Evolutionary conservation across 35 echinoderm and acorn worm species (phyloP), one percentile per base, ranked within the genome.

Genomic region (Patiria miniata): DNA sequence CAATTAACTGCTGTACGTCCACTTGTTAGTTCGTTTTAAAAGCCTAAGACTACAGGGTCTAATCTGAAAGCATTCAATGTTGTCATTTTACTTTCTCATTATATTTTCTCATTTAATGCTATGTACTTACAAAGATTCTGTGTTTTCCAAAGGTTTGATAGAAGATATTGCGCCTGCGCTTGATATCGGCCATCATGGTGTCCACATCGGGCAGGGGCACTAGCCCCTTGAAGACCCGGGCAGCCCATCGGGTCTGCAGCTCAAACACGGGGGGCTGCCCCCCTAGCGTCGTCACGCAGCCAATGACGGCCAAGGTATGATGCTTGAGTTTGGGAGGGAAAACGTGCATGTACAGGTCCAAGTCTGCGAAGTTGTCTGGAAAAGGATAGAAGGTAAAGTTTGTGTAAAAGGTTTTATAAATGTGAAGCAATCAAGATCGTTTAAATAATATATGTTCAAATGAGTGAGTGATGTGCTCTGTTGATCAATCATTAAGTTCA

Each of bases 101-200:
- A 47, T 47, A 4, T 47, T 47, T 47, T 4, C 12, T 47, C 4
- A 4, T 47, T 47, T 12, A 6, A 6, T 6, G 42, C 4, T 47
- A n/a, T n/a, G 42, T 37, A 93, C 94, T 79, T 86, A 98, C 95
- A 87, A 89, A 85, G 30, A 92, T 87, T 76, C 86, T 92, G 30
- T 89, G 93, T 57, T 95, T 92, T 54, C 96, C 96, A 55, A 92
- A 99, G 29, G 37, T 86, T 55, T 94, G 79, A 60, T 82, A 92
- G 2, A 79, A 53, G 47, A 58, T 34, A 2, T 86, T 33, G 40
- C 81, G 88, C 12, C 86, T 86, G 22, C 78, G 77, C 5, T 19
- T 32, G 68, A 94, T 60, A 42, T 94, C 93, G n/a, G 61, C 84
- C 78, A 87, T 44, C 93, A 94, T 94, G 29, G 85, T 21, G 17